Base-by-base conservation (phyloP, 1,140 invertebrate species). In the Heliconius congener region DNA sequence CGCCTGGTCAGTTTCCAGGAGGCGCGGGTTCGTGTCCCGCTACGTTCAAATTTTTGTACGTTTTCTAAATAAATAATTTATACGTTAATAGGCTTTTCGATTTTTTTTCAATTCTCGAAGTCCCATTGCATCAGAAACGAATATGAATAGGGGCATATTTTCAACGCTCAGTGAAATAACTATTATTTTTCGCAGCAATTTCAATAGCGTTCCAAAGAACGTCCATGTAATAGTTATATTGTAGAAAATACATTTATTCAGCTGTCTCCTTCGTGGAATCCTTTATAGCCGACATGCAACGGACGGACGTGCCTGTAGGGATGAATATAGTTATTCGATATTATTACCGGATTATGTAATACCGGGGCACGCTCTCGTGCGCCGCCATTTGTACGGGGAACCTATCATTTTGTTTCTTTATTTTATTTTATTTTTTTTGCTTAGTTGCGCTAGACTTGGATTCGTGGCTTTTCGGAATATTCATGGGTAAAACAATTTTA, bases 181-280 rank as follows among this genome's bases (percentile, higher is more conserved):
- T 66, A 30, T 66, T 16, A 66, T 66, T n/a, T 30, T 3, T 16
- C 3, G 57, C 57, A 60, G 27, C 57, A 27, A 66, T 66, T 66
- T 66, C 60, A n/a, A 19, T 23, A 9, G 57, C 57, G 19, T 27
- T 60, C 27, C 27, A 66, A 30, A 66, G 23, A 66, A 27, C 27
- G 27, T 66, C 23, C 60, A 66, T 66, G 4, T 60, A 60, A 60
- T 60, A 23, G 57, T 60, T n/a, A 23, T 60, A 66, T 30, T 66
- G 60, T 66, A 66, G 23, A 66, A 66, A 66, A 66, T 60, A 23
- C 60, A 66, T 66, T 66, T 30, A 66, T 66, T 66, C 60, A 66
- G 60, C 23, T 30, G 60, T 30, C 27, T 66, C 60, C 60, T 66
- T 66, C 60, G 23, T 13, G 60, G 60, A 66, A 66, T 66, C 60